Evolutionary conservation across 53 echinoderm and acorn worm genomes (phyloP), one percentile per base, ranked within the genome.

Genomic region (Henricia sp.): DNA sequence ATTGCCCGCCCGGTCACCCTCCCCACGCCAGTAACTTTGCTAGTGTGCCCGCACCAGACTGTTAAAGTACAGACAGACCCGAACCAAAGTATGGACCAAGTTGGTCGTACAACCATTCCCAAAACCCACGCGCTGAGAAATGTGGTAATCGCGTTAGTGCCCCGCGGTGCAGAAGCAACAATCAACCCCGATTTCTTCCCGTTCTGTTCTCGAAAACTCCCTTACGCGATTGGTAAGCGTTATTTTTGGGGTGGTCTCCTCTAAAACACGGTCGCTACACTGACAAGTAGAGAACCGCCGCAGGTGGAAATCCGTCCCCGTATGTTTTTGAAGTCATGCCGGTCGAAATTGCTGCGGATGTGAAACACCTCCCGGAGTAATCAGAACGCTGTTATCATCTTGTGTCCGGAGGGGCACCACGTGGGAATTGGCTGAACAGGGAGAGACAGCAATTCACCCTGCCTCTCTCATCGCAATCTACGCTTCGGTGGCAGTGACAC

Each of bases 1-100:
- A 19, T 63, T 62, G 80, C 80, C 80, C 80, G 80, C 80, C 80
- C 80, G 80, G 80, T 80, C 80, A 80, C 80, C 64, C 80, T 80
- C 59, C 64, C 63, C 80, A 16, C 27, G 30, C 64, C n/a, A 34
- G n/a, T n/a, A n/a, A n/a, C 28, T 64, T 29, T 39, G 14, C 20
- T 33, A 13, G 43, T 62, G 32, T 32, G 32, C 56, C 60, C 6
- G 41, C 32, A 44, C 48, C 10, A 64, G 64, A 64, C 64, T 52
- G 73, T 19, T 52, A 25, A 53, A 14, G 36, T n/a, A 37, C 72
- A 50, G 16, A 11, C 33, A 19, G 6, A 11, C 9, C 37, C 24
- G 54, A 4, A 19, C 29, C n/a, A 32, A n/a, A 46, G 48, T 0
- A 34, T 24, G 30, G 35, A 34, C 2, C 42, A 25, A 68, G 68